These are phyloP conservation scores for Rutpela maculata DNA, from an alignment of 2,888 invertebrate genomes.

Conservation along the genomic window DNA sequence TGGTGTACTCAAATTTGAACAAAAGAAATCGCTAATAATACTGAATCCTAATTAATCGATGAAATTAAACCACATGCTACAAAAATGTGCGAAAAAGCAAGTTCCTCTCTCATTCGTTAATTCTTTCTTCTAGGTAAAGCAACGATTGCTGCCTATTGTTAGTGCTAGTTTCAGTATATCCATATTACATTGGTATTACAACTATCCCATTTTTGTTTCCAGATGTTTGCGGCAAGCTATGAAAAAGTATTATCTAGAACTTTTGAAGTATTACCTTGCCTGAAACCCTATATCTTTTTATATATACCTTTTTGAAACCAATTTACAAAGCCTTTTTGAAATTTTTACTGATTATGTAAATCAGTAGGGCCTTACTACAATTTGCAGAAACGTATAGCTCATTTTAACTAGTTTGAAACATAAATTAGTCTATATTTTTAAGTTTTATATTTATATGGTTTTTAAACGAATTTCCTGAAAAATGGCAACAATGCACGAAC, in stretches of 20 bases:
- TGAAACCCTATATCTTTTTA: constrained; percentile 47
- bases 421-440: constrained; percentile 15
- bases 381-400: constrained; percentile 31
- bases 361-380: constrained; percentile 50
- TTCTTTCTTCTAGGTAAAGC: too few relatives aligned
- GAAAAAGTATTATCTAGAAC: constrained; percentile 30
- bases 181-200: background rate
- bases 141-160: background rate
- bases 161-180: background rate
- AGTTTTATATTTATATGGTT: constrained; percentile 13
- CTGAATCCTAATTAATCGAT: too few relatives aligned
- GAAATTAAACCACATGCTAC: too few relatives aligned
- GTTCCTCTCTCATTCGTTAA: too few relatives aligned
- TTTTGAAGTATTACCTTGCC: constrained; percentile 46
- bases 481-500: constrained; percentile 9
- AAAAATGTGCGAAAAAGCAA: too few relatives aligned
- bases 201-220: constrained; percentile 31
- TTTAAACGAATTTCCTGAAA: background rate
- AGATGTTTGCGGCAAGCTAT: constrained; percentile 34
- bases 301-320: constrained; percentile 57
- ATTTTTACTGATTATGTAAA: constrained; percentile 49
- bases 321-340: constrained; percentile 55
- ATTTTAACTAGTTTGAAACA: constrained; percentile 27
- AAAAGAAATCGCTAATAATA: too few relatives aligned
- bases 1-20: too few relatives aligned